Evolutionary conservation across 2,797 vertebrate genomes (phyloP), one percentile per base, ranked within the genome.

Genomic region (Myotis vivesi): DNA sequence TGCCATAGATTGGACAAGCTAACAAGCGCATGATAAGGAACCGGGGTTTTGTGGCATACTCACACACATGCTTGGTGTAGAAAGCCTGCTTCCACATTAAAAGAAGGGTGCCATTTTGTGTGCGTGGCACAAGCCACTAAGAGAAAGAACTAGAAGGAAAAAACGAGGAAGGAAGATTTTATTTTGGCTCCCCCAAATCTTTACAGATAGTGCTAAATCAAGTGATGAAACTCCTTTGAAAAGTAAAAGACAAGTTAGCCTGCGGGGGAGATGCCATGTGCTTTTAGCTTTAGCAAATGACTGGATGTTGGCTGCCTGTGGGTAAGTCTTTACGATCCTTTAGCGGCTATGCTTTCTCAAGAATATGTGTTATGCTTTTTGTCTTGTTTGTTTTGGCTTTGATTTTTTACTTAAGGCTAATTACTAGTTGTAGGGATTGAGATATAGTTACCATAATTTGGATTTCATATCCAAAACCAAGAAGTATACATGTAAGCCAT

Each of bases 1-100:
- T 99, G 99, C 99, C 99, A 99, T 99, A 99, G 99, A 99, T 99
- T 99, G 99, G 99, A 99, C 99, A 99, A 99, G 99, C 99, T 99
- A 99, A 99, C 99, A 99, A 99, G 99, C 98, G 97, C 99, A 99
- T 99, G 99, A 99, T 99, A 99, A 99, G 99, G 99, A 99, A 98
- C 98, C 97, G 79, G 98, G 98, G 98, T 99, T 99, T 98, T 99
- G 98, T 99, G 99, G 98, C 97, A 98, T 95, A 98, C 97, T 99
- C 98, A 97, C 98, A 97, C 97, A 98, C 98, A 97, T 82, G 98
- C 98, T 98, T 98, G 97, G 97, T 97, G 97, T 97, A 98, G 98
- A 98, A 98, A 98, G 98, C 96, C 97, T 88, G 94, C 97, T 98
- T 98, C 98, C 73, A 98, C 98, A 69, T 97, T 98, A 98, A 98